These are phyloP conservation scores for Ladona fulva DNA, from an alignment of 1,140 invertebrate genomes.

Conservation along the genomic window DNA sequence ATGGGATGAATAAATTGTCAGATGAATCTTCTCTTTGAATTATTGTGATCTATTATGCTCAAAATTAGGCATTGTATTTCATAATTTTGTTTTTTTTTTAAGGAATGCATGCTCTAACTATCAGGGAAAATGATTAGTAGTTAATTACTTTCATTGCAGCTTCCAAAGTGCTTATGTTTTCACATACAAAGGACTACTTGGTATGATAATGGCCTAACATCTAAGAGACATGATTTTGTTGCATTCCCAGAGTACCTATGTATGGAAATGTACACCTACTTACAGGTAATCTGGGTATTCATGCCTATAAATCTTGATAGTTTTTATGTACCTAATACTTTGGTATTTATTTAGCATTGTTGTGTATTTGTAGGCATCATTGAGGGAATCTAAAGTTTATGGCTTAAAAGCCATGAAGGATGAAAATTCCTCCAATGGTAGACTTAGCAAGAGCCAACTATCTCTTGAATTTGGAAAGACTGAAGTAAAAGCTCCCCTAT, in stretches of 20 bases:
- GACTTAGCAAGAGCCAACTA: constrained; percentile 27
- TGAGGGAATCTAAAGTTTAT: constrained; percentile 29
- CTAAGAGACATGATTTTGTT: constrained; percentile 78
- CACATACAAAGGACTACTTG: constrained; percentile 81
- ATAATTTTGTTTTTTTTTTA: too few species aligned
- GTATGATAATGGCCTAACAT: constrained; percentile 58
- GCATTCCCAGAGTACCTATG: constrained; percentile 73
- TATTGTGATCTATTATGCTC: too few species aligned
- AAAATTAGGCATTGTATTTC: too few species aligned
- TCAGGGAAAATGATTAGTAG: too few species aligned
- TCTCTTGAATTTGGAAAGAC: constrained; percentile 34
- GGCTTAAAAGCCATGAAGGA: constrained; percentile 33
- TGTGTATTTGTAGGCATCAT: constrained; percentile 3
- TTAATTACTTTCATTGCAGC: constrained; percentile 37
- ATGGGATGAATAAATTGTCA: too few species aligned
- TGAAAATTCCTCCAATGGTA: constrained; percentile 31
- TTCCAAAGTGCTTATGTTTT: constrained; percentile 72
- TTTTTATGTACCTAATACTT: too few species aligned
- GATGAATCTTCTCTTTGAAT: too few species aligned
- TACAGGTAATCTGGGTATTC: constrained; percentile 22
- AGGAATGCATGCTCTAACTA: too few species aligned
- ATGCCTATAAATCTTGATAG: too few species aligned
- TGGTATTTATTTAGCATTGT: too few species aligned
- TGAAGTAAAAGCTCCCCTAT: constrained; percentile 31
- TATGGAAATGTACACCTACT: constrained; percentile 67